phyloP scores from a whole-genome alignment of 2,113 vertebrate genomes.

The Bubo scandiacus region DNA sequence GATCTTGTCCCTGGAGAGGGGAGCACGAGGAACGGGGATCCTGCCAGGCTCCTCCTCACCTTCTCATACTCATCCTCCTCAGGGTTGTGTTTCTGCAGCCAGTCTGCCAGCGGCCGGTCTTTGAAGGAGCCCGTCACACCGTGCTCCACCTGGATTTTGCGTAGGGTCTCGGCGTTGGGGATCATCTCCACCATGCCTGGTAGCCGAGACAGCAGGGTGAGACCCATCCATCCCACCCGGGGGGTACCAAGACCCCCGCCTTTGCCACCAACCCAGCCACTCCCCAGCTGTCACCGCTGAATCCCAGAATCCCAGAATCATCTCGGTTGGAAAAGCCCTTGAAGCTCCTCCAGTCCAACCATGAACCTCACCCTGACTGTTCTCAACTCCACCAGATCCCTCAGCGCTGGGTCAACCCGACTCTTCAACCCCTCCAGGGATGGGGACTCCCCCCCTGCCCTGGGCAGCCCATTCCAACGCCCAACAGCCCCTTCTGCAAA shows the following conservation, averaged over 20 bases:
- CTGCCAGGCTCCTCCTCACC: slow-evolving; percentile 65
- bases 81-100: slow-evolving; percentile 96
- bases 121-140: slow-evolving; percentile 97
- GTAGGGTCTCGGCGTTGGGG: slow-evolving; percentile 92
- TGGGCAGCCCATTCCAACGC: too few relatives aligned
- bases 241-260: not conserved
- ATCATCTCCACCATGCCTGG: slow-evolving; percentile 99
- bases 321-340: too few relatives aligned
- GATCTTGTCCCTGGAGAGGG: not conserved
- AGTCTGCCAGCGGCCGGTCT: slow-evolving; percentile 91
- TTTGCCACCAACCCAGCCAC: not conserved
- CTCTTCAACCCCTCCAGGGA: too few relatives aligned
- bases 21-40: rapidly evolving
- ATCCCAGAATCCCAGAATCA: too few relatives aligned
- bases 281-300: rapidly evolving
- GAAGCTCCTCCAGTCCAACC: too few relatives aligned
- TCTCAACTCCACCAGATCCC: too few relatives aligned
- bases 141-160: slow-evolving; percentile 97
- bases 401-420: too few relatives aligned
- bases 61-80: slow-evolving; percentile 93
- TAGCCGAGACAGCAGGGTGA: not conserved
- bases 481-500: too few relatives aligned
- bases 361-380: too few relatives aligned
- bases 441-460: too few relatives aligned
- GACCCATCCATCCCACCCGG: not conserved